These are phyloP conservation scores for Daphoenositta chrysoptera DNA, from an alignment of 2,113 vertebrate genomes.

Conservation along the genomic window DNA sequence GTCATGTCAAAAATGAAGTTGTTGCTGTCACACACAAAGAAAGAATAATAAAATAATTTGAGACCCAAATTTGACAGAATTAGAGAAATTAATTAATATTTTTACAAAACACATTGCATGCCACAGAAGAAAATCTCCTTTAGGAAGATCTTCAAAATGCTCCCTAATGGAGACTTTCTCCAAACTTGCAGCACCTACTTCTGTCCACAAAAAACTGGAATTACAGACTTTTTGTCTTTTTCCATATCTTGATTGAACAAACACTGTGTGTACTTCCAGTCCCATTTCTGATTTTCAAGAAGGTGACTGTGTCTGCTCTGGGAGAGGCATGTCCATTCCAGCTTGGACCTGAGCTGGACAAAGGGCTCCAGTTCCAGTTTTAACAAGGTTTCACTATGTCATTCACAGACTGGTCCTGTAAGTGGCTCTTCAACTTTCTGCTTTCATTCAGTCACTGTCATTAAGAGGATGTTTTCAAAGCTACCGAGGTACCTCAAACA, in stretches of 20 bases:
- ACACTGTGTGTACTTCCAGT: background rate
- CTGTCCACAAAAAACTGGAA: background rate
- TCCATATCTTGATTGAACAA: background rate
- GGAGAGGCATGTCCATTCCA: background rate
- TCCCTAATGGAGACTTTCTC: background rate
- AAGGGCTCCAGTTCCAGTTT: background rate
- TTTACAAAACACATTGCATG: background rate
- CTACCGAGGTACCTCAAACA: background rate
- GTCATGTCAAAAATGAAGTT: background rate
- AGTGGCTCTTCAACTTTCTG: background rate
- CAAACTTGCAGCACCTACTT: background rate
- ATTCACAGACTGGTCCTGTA: background rate
- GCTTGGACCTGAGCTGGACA: background rate
- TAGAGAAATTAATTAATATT: background rate
- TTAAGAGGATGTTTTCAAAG: background rate
- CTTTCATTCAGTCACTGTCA: background rate
- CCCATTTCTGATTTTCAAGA: background rate
- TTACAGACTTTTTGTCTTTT: background rate
- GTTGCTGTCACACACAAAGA: background rate
- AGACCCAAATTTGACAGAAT: background rate
- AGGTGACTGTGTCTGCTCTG: background rate
- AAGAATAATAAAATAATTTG: background rate
- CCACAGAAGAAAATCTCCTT: background rate
- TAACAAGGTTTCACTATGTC: background rate
- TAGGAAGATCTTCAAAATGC: background rate